Conservation (phyloP, 2,113 vertebrate genomes). For the Hipposideros armiger region DNA sequence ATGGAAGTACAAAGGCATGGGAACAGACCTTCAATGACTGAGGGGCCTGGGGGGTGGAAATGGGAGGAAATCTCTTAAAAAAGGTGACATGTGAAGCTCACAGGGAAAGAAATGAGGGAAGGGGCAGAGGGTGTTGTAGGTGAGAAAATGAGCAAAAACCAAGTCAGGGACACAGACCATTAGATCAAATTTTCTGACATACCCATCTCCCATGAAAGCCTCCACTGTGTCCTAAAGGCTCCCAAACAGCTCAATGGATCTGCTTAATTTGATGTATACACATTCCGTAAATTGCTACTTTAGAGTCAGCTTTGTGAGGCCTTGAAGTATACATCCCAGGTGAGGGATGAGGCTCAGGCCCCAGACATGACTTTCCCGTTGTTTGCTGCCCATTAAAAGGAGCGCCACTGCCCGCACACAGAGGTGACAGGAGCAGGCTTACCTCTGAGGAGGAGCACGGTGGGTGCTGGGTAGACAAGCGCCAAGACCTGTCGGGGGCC, state of each 20-base stretch:
- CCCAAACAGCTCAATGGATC: not conserved
- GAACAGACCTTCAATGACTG: not conserved
- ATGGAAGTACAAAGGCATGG: not conserved
- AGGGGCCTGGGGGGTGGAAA: rapidly evolving
- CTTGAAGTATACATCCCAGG: not conserved
- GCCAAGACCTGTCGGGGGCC: not conserved
- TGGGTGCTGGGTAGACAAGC: not conserved
- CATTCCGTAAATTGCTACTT: not conserved
- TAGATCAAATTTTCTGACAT: not conserved
- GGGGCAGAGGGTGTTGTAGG: not conserved
- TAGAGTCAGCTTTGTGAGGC: not conserved
- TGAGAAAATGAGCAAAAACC: not conserved
- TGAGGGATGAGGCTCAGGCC: not conserved
- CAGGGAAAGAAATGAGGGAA: not conserved
- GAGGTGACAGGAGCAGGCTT: not conserved
- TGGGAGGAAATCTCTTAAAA: not conserved
- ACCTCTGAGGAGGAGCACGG: not conserved
- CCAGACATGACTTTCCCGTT: not conserved
- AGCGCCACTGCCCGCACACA: too few species aligned
- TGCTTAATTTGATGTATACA: not conserved
- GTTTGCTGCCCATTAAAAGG: not conserved
- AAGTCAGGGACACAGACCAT: not conserved
- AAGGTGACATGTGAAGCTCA: not conserved
- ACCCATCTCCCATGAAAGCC: too few species aligned
- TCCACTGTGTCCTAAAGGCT: too few species aligned